phyloP scores from a whole-genome alignment of 2,888 invertebrate species.

The Callosobruchus maculatus region DNA sequence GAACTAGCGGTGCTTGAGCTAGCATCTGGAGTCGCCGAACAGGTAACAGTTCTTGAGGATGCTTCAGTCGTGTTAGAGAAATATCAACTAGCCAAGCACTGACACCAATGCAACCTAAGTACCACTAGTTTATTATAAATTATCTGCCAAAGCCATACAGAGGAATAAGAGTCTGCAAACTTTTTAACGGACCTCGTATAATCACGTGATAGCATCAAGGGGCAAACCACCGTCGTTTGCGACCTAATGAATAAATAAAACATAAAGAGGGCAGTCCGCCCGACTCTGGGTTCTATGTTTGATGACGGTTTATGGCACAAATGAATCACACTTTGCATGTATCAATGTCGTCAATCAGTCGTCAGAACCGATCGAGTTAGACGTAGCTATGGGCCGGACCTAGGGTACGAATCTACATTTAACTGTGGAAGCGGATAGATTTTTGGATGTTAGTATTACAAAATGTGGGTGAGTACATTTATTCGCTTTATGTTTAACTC shows the following conservation, averaged over 20 bases:
- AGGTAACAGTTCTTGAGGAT: no score
- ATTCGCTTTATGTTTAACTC: no score
- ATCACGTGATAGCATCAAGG: not conserved
- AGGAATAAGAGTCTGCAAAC: not conserved
- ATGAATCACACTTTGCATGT: constrained; percentile 37
- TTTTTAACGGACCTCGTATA: not conserved
- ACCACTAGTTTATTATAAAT: no score
- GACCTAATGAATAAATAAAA: constrained; percentile 3
- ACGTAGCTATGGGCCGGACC: not conserved
- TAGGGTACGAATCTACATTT: not conserved
- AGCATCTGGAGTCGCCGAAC: no score
- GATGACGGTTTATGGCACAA: constrained; percentile 19
- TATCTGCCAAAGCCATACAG: no score
- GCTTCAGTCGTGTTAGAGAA: no score
- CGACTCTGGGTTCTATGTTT: constrained; percentile 11
- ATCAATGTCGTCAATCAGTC: constrained; percentile 46
- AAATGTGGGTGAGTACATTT: no score
- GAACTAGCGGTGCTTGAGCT: no score
- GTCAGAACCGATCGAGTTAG: constrained; percentile 29
- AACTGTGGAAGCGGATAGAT: no score
- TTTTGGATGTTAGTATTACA: no score
- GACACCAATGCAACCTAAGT: no score
- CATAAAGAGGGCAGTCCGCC: constrained; percentile 8
- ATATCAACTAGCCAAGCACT: no score
- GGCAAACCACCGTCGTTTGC: not conserved